Base-by-base conservation (phyloP, 2,888 invertebrate genomes). In the Catocala sponsa region DNA sequence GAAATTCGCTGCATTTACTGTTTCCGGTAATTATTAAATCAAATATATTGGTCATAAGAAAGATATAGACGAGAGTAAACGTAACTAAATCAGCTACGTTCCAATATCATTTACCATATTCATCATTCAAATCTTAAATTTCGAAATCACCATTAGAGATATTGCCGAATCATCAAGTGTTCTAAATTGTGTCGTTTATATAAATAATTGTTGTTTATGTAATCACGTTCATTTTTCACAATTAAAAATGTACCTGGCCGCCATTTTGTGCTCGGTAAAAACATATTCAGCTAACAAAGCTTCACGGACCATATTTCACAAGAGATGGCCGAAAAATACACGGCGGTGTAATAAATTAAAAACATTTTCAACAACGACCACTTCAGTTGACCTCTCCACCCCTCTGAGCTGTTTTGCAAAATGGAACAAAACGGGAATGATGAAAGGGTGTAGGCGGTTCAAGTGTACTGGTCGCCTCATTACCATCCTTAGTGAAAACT, bases 261-360 rank as follows among this genome's bases (percentile, higher is more conserved):
- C 72, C 70, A 77, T 81, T 75, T 74, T 76, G 54, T 48, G 60
- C 68, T 67, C 48, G 57, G 66, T 66, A 70, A 75, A 78, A 80
- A 70, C 78, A 74, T 79, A 77, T 80, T 73, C 62, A 61, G 60
- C 67, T 59, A 44, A 76, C 68, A 78, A 79, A 79, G 73, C 84
- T 81, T 80, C 68, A 69, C 65, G 76, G 80, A 76, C 84, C 65
- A 78, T 82, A 84, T 80, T 84, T 85, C 78, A 84, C 59, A 74
- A 78, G 74, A 79, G 75, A 78, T 74, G 73, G 74, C 74, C 78
- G 71, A 83, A 85, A 84, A 85, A 82, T 81, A 78, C 84, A 81
- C 80, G 68, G 70, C 59, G 71, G 80, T 69, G 70, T 74, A 73
- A 82, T 87, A 85, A 85, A 86, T 88, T 87, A 82, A 81, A 81